Evolutionary conservation across 2,113 vertebrate species (phyloP), one percentile per base, ranked within the genome.

Genomic region (Sinosuthora webbiana): DNA sequence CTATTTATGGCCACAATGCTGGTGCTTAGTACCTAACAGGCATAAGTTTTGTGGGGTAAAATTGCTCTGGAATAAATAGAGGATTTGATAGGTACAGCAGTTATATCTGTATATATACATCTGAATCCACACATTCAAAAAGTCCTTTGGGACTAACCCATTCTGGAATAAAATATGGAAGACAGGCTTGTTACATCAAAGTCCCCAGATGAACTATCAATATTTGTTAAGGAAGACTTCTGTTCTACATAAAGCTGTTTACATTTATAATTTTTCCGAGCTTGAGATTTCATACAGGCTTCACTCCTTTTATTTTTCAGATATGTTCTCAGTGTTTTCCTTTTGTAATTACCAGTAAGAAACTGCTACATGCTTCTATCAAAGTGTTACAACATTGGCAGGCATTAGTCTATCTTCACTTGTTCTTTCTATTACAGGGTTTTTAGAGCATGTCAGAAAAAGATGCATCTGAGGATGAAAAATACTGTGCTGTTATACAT

Each of bases 91-190:
- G 27, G 59, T 59, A 1, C 31, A 93, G 63, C n/a, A 67, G 41
- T 4, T 76, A 20, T 15, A n/a, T 11, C 23, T 49, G 13, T 49
- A 23, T 45, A 79, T 23, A 41, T 49, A 71, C 37, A 53, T 65
- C 52, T 89, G 65, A 84, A 84, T 73, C n/a, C n/a, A 76, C 41
- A 70, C 45, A 63, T 60, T 89, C 73, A 82, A 7, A 70, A 91
- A 89, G n/a, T 60, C 80, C 62, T 87, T 33, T 45, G 70, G 74
- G 56, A 85, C 15, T 21, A 89, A 55, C 57, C 39, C 33, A 75
- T 41, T 56, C 77, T 49, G 31, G 52, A 91, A 87, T 64, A 91
- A 88, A 91, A 81, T 19, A 56, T 52, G 21, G 80, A 84, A 92
- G 73, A 86, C 56, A 77, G 28, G 11, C 59, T 71, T 0, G 2